Base-by-base conservation (phyloP, 2,113 vertebrate species). In the Hiodon alosoides region DNA sequence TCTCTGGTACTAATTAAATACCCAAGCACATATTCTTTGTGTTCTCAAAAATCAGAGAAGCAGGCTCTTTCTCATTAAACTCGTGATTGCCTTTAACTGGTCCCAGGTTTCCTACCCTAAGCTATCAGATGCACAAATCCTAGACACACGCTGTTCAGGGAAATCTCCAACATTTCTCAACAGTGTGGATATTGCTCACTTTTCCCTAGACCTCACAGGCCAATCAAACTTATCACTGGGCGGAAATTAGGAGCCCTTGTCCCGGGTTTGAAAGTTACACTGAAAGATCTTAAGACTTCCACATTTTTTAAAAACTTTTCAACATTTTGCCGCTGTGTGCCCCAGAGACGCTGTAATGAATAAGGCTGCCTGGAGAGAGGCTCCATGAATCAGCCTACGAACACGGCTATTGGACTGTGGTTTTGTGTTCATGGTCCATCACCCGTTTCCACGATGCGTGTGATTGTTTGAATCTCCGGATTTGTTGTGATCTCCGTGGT, bases 361-460 rank as follows among this genome's bases (percentile, higher is more conserved):
- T 31, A 2, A 31, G 31, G 31, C 31, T 31, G 31, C 31, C 31
- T 31, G 31, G 31, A 31, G 31, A 31, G 31, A 31, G 31, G 31
- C 31, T 31, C 31, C 31, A 31, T 31, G 31, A 31, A 31, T 31
- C 31, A 31, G 31, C 31, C 31, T 31, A 31, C 31, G 31, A 31
- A 31, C 31, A 31, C 31, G 31, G 31, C 31, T 31, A 31, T 59
- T 8, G 9, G 14, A 14, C 14, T 4, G 7, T 14, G 3, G 17
- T 7, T n/a, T 7, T 47, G 54, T 50, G 9, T 59, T 59, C 48
- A 50, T 13, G 17, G 4, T 14, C 14, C 54, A 11, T 71, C 82
- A 91, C 89, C 85, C 81, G 75, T 83, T 78, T 90, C 77, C 61
- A 84, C 7, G 16, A 81, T 66, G 54, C 65, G 79, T 57, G 86